phyloP scores from a whole-genome alignment of 2,888 invertebrate species.

The Scaptomyza tumidula region DNA sequence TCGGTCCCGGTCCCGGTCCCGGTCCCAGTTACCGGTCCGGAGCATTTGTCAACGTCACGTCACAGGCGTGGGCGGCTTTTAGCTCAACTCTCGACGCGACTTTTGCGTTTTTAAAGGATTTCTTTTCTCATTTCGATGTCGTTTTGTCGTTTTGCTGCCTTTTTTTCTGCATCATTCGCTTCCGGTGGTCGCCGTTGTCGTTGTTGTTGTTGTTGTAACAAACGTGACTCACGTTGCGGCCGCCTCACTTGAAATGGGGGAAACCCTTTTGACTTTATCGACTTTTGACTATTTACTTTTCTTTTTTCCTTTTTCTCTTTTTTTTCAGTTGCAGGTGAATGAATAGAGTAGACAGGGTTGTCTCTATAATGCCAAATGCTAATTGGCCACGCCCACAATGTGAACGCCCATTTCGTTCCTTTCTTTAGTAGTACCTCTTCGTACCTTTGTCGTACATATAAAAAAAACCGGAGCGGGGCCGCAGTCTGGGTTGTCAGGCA shows the following conservation, averaged over 20 bases:
- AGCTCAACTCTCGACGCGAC: constrained; percentile 16
- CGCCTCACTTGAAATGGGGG: constrained; percentile 35
- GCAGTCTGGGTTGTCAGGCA: constrained; percentile 54
- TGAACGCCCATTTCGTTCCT: background rate
- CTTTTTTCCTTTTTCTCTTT: background rate
- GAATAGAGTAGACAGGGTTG: background rate
- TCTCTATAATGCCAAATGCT: constrained; percentile 54
- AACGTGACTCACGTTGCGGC: constrained; percentile 67
- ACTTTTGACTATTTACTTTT: constrained; percentile 43
- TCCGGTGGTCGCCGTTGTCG: constrained; percentile 59
- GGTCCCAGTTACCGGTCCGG: constrained; percentile 15
- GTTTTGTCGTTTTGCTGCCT: constrained; percentile 36
- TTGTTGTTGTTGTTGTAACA: constrained; percentile 19
- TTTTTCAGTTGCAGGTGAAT: constrained; percentile 24
- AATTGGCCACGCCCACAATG: constrained; percentile 66
- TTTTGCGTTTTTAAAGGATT: constrained; percentile 55
- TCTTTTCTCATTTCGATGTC: constrained; percentile 34
- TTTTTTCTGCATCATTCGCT: constrained; percentile 75
- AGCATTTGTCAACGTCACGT: constrained; percentile 74
- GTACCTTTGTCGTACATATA: background rate
- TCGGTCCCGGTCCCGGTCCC: constrained; percentile 19
- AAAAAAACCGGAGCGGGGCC: background rate
- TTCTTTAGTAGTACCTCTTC: background rate
- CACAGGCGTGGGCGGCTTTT: constrained; percentile 46
- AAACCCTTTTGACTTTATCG: constrained; percentile 48